phyloP scores from a whole-genome alignment of 1,140 invertebrate species.

The Melanaphis sacchari region DNA sequence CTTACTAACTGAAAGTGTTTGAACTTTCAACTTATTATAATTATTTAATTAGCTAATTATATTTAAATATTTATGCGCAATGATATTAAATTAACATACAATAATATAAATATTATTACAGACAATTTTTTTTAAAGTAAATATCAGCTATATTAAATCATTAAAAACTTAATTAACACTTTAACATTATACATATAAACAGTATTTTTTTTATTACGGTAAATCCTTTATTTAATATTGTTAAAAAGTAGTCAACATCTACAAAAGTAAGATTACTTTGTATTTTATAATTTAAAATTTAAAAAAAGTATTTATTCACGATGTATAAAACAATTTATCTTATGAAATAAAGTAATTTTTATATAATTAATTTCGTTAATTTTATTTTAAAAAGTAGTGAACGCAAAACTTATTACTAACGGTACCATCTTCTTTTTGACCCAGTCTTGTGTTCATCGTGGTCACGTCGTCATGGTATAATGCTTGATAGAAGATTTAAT shows the following conservation, averaged over 20 bases:
- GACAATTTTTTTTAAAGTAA: too few species aligned
- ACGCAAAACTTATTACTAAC: slow-evolving; percentile 18
- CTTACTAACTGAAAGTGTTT: not conserved
- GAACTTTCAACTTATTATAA: not conserved
- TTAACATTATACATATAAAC: too few species aligned
- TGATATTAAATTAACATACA: not conserved
- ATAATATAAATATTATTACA: not conserved
- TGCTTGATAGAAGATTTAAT: slow-evolving; percentile 44
- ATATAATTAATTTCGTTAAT: not conserved
- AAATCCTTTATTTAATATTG: not conserved
- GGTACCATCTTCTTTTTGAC: slow-evolving; percentile 52
- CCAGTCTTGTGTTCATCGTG: slow-evolving; percentile 42
- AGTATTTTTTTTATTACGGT: not conserved
- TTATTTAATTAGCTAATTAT: not conserved
- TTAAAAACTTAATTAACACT: too few species aligned
- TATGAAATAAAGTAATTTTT: not conserved
- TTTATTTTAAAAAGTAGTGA: slow-evolving; percentile 22
- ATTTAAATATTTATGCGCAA: not conserved
- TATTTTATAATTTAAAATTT: not conserved
- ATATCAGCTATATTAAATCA: too few species aligned
- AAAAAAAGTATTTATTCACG: not conserved
- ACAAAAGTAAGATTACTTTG: not conserved
- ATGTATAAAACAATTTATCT: not conserved
- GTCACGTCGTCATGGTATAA: slow-evolving; percentile 53
- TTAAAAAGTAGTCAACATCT: not conserved